Evolutionary conservation across 2,888 invertebrate genomes (phyloP), one percentile per base, ranked within the genome.

Genomic region (Amphimallon solstitiale): DNA sequence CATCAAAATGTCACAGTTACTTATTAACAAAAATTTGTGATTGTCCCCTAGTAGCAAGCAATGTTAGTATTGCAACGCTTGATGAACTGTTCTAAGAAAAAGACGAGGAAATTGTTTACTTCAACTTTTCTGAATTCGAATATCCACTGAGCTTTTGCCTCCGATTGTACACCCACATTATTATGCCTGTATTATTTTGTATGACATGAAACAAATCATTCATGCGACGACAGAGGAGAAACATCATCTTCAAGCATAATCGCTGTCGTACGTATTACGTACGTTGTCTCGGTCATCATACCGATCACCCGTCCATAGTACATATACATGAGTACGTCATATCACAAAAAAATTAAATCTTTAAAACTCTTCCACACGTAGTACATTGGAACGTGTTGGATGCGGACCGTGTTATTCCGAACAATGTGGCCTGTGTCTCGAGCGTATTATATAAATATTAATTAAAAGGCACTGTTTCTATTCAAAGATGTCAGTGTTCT

Each of bases 391-490:
- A 29, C 29, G 29, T 29, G 29, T 29, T 29, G 29, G 29, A 5
- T 29, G 9, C 29, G 29, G 29, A 29, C 29, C 29, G 29, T 29
- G 29, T 60, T 29, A 34, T 34, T 34, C 15, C 14, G 29, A 35
- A 60, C 60, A 60, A 60, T 60, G 60, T 29, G n/a, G 46, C 17
- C 49, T 34, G 14, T 51, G 35, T 51, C 15, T n/a, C 49, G 29
- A 37, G 40, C 35, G 40, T 65, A 56, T 65, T 65, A 65, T 59
- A 65, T 65, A 65, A 59, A 65, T 56, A 64, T 56, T 64, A 65
- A 65, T 65, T 59, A 65, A 65, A 64, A 37, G 45, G 15, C 35
- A 14, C 54, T 21, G 43, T 17, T 34, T 17, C 60, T 60, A 59
- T 60, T 60, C 60, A 60, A 45, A 45, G 60, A 45, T 46, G 45